Base-by-base conservation (phyloP, 1,140 invertebrate species). In the Bombus ignitus region DNA sequence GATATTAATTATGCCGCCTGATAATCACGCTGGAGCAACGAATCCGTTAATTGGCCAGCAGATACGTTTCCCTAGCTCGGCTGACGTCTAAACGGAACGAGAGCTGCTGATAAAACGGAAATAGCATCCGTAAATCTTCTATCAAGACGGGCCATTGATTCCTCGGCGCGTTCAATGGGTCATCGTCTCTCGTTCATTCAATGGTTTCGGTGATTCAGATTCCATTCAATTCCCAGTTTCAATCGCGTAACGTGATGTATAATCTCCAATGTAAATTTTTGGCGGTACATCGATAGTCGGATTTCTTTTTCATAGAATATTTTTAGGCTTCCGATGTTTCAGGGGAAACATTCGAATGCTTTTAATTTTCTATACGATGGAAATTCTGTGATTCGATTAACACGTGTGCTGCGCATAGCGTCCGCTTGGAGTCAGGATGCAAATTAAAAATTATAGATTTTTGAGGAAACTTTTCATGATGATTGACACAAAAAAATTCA, bases 1-100 rank as follows among this genome's bases (percentile, higher is more conserved):
- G 57, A 91, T 91, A 91, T 91, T 91, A 91, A 91, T 91, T 91
- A 91, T 90, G 79, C 79, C 59, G 75, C 66, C 65, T 78, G 90
- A 91, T 91, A 91, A 91, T 83, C 65, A 59, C 70, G 83, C 65
- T 57, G 83, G 87, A 72, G 87, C 77, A 85, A 91, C 89, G 82
- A 89, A 81, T 91, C 78, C 85, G 81, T 91, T 91, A 91, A 91
- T 91, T 91, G 89, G 87, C 75, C 77, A 68, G 70, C 87, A 87
- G 87, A 87, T 91, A 91, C 81, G 74, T 71, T 47, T 35, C 9
- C 37, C 72, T 32, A 10, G 25, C 53, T 72, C 73, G 76, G 73
- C 81, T 37, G 81, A 86, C 81, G 87, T 74, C 81, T 81, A 73
- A 82, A 87, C 77, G n/a, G 78, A 87, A 35, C 44, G 42, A 62